Conservation (phyloP, 2,113 vertebrate species). For the Ellobius talpinus region DNA sequence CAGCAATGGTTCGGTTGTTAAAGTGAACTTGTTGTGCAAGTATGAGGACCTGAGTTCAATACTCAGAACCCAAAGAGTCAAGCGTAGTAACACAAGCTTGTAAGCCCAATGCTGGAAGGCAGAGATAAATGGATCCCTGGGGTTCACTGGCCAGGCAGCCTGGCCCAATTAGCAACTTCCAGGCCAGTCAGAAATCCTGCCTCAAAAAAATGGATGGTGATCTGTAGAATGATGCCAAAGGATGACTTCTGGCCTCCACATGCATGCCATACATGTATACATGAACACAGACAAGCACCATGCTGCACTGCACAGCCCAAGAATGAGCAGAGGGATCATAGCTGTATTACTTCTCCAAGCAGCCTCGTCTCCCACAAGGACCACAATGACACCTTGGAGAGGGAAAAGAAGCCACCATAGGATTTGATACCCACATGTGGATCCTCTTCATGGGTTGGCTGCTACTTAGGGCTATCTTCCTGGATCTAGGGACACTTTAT, state of each 20-base stretch:
- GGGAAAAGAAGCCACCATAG: background rate
- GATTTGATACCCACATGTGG: accelerated
- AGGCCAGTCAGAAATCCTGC: background rate
- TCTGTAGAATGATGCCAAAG: background rate
- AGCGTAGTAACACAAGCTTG: background rate
- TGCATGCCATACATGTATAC: too few species aligned
- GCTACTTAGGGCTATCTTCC: accelerated
- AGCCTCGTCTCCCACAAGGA: background rate
- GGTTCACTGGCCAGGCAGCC: background rate
- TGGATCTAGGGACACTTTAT: accelerated
- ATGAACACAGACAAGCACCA: background rate
- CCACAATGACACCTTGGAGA: background rate
- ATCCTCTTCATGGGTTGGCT: accelerated
- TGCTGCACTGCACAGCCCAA: accelerated
- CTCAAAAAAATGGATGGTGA: background rate
- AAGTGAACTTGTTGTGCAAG: background rate
- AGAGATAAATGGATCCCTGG: background rate
- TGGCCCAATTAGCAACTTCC: background rate
- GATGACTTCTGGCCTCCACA: background rate
- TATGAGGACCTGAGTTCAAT: background rate
- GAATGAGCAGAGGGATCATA: accelerated
- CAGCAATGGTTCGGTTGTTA: background rate
- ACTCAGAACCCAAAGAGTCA: background rate
- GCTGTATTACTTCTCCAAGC: accelerated
- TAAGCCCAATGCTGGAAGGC: background rate